These are phyloP conservation scores for Channallabes apus DNA, from an alignment of 2,797 vertebrate genomes.

Conservation along the genomic window DNA sequence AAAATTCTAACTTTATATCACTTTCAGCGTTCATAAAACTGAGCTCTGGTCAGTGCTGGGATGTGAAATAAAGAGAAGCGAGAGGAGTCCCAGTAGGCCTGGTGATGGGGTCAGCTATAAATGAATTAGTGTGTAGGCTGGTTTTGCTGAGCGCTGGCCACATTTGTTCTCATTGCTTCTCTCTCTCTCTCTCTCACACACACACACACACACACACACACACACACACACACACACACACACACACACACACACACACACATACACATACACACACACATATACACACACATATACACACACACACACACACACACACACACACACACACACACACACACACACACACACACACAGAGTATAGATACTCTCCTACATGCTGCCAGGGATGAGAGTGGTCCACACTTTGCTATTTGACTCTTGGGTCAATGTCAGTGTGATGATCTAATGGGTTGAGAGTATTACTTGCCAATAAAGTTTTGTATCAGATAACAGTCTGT, in stretches of 20 bases:
- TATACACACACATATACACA: neutral
- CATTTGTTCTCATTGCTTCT: slow-evolving; percentile 6
- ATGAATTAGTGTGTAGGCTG: slow-evolving; percentile 37
- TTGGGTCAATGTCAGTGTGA: neutral
- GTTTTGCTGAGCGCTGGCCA: slow-evolving; percentile 1
- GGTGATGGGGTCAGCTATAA: slow-evolving; percentile 28
- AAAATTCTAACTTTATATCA: slow-evolving; percentile 1
- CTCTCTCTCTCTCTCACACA: no score
- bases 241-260: no score
- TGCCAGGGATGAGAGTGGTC: neutral
- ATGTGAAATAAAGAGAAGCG: neutral
- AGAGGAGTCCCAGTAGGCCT: slow-evolving; percentile 19
- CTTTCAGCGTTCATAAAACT: slow-evolving; percentile 5
- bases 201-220: neutral
- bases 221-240: no score
- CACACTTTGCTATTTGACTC: slow-evolving; percentile 14
- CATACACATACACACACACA: no score
- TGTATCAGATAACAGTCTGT: neutral
- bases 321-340: neutral
- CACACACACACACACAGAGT: neutral
- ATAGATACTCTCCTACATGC: neutral
- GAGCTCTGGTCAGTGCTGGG: slow-evolving; percentile 19
- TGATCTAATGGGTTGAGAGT: neutral
- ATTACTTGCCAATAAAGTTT: slow-evolving; percentile 18
- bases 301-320: slow-evolving; percentile 17